These are phyloP conservation scores for Eueides isabella DNA, from an alignment of 1,140 invertebrate species.

Conservation along the genomic window DNA sequence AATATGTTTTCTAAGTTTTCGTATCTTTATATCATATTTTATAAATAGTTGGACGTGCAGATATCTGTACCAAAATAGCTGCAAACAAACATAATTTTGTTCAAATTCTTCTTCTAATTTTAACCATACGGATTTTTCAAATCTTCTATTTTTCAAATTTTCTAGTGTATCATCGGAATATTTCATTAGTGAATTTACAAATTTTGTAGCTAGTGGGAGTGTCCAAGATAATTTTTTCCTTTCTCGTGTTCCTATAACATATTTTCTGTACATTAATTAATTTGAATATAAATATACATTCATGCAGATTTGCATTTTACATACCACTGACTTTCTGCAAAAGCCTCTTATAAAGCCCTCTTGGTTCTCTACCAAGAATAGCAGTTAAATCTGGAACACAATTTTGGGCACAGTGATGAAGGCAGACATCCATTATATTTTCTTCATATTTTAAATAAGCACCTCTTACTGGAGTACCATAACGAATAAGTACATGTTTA, in stretches of 20 bases:
- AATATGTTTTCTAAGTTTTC: slow-evolving; percentile 52
- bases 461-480: slow-evolving; percentile 49
- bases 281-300: slow-evolving; percentile 12
- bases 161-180: slow-evolving; percentile 51
- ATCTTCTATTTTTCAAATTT: slow-evolving; percentile 58
- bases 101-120: slow-evolving; percentile 58
- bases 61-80: slow-evolving; percentile 56
- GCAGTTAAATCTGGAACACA: slow-evolving; percentile 53
- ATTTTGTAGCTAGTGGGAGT: slow-evolving; percentile 55
- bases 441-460: slow-evolving; percentile 54
- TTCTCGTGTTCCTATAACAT: slow-evolving; percentile 50
- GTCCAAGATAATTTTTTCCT: slow-evolving; percentile 59
- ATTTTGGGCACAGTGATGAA: slow-evolving; percentile 51
- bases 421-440: slow-evolving; percentile 65
- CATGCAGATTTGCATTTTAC: neutral
- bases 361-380: slow-evolving; percentile 59
- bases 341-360: slow-evolving; percentile 62
- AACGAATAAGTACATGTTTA: slow-evolving; percentile 52
- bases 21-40: slow-evolving; percentile 54
- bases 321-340: slow-evolving; percentile 52
- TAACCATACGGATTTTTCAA: slow-evolving; percentile 60
- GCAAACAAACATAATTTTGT: slow-evolving; percentile 53
- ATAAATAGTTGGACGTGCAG: slow-evolving; percentile 67
- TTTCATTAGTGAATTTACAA: slow-evolving; percentile 55
- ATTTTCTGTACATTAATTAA: slow-evolving; percentile 7